Evolutionary conservation across 2,113 vertebrate genomes (phyloP), one percentile per base, ranked within the genome.

Genomic region (Myotis brandtii): DNA sequence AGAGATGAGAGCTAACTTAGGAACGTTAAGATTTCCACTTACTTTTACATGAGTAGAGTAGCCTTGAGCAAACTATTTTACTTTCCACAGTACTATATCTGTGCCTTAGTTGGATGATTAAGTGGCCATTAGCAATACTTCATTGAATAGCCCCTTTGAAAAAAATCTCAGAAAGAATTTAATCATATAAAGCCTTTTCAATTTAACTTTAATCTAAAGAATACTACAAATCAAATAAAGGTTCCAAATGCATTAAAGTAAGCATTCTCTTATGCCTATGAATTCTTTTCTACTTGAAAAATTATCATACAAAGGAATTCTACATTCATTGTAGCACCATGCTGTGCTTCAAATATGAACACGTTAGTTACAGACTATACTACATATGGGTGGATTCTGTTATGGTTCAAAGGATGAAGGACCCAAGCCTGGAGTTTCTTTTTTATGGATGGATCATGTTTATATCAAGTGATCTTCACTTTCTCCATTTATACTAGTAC

Each of bases 101-200:
- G 34, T 73, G 72, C 72, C 62, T 88, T 64, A 37, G n/a, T 32
- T 66, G 40, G 17, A 83, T 86, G 30, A 94, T 73, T 95, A 94
- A 97, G 91, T 79, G 48, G 27, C 50, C 88, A 88, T 95, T 96
- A 91, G 67, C 48, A 86, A 75, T 54, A 79, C 52, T 91, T 59
- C 30, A 86, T 48, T 93, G 82, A 95, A 93, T 83, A 88, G 37
- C 6, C 8, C 27, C 70, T 96, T 96, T 95, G 88, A 52, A 87
- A 97, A 97, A 91, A 89, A 82, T 32, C 69, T 95, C 54, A 59
- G 77, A 86, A 95, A 95, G 67, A 90, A 91, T 64, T 64, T 87
- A 50, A 86, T 95, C 59, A 25, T 73, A 96, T 93, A 54, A 95
- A 86, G 14, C 18, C 48, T 87, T 92, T 70, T 97, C 81, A 93